Conservation (phyloP, 92 coral and sea anemone species). For the Ricordea florida region DNA sequence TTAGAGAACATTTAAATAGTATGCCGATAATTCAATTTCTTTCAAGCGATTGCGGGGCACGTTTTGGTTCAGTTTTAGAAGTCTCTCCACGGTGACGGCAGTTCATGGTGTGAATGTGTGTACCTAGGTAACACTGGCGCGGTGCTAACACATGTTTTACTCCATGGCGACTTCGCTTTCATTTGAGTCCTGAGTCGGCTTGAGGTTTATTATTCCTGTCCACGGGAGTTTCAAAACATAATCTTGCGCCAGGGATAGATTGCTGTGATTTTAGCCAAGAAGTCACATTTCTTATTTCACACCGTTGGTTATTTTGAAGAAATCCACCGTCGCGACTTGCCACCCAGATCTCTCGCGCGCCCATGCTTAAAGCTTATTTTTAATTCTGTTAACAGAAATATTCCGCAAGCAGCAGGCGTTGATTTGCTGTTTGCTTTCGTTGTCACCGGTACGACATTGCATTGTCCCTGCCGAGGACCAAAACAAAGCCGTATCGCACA, state of each 20-base stretch:
- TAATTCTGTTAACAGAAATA: background rate
- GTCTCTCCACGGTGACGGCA: too few species aligned
- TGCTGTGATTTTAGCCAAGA: background rate
- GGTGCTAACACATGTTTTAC: background rate
- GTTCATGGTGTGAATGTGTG: background rate
- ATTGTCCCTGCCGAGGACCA: conserved; percentile 13
- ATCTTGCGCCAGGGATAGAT: background rate
- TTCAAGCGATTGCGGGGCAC: background rate
- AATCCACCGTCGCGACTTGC: background rate
- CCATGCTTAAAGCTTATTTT: background rate
- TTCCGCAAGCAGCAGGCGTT: conserved; percentile 22
- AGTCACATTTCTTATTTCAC: conserved; percentile 1
- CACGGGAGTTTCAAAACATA: conserved; percentile 14
- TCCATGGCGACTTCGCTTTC: background rate
- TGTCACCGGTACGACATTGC: conserved; percentile 24
- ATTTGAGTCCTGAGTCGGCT: conserved; percentile 2
- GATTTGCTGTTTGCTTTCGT: conserved; percentile 26
- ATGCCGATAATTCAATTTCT: conserved; percentile 62
- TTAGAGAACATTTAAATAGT: conserved; percentile 54
- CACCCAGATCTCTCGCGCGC: background rate
- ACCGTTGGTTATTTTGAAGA: background rate
- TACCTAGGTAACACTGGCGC: too few species aligned
- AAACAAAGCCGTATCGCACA: conserved; percentile 33
- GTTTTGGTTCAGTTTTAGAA: conserved; percentile 5
- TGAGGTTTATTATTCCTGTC: conserved; percentile 7